These are phyloP conservation scores for Diglossa cyanea DNA, from an alignment of 2,797 vertebrate species.

Conservation along the genomic window DNA sequence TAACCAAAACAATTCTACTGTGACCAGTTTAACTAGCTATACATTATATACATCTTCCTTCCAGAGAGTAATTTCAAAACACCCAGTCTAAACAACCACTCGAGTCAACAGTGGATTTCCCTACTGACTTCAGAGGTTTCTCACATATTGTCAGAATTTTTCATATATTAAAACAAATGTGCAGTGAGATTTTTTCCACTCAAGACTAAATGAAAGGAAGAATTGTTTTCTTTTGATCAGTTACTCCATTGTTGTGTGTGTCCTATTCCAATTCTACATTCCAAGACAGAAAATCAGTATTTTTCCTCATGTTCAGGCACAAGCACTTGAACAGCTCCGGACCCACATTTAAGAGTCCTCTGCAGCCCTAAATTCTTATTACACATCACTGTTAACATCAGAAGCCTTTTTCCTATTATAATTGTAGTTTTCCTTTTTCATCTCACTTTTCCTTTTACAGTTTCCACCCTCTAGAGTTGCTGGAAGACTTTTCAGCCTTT, in stretches of 20 bases:
- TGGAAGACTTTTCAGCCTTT: neutral
- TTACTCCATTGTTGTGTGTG: neutral
- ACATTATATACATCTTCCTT: neutral
- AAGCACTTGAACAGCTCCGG: neutral
- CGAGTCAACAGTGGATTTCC: neutral
- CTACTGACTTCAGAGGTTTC: neutral
- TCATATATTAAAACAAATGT: neutral
- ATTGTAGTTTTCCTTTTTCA: neutral
- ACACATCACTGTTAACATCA: neutral
- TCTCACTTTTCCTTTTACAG: neutral
- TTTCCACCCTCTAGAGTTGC: neutral
- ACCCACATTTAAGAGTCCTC: neutral
- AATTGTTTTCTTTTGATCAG: neutral
- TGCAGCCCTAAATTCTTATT: neutral
- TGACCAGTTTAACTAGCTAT: neutral
- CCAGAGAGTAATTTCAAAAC: neutral
- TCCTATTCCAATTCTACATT: neutral
- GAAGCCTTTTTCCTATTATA: neutral
- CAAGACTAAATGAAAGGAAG: neutral
- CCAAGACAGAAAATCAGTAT: neutral
- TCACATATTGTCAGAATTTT: neutral
- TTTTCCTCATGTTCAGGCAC: neutral
- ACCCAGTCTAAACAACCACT: neutral
- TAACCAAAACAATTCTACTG: neutral
- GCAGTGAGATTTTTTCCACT: neutral